A percentile compares a stretch with the other conserved stretches of the same genome.
phyloP scores from a whole-genome alignment of 1,140 invertebrate genomes.

The Apis laboriosa region DNA sequence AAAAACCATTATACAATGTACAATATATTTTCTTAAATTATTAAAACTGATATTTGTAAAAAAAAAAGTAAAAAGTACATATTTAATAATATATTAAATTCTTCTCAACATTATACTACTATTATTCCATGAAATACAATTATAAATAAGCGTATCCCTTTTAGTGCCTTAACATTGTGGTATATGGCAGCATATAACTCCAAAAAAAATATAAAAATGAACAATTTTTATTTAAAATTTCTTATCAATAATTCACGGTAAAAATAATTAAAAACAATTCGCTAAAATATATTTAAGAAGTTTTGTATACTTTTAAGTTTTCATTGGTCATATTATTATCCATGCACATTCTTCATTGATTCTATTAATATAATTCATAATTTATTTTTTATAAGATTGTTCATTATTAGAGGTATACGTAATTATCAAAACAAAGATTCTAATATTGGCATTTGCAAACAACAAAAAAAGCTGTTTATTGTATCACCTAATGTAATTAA shows the following conservation, averaged over 20 bases:
- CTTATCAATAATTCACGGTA: slow-evolving; percentile 29
- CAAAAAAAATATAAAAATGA: slow-evolving; percentile 11
- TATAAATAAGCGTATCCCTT: slow-evolving; percentile 38
- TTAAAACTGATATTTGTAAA: slow-evolving; percentile 28
- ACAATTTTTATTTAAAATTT: slow-evolving; percentile 43
- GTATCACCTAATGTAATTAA: slow-evolving; percentile 80
- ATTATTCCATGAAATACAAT: slow-evolving; percentile 32
- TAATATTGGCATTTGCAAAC: slow-evolving; percentile 76
- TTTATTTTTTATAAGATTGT: slow-evolving; percentile 26
- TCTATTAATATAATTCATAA: slow-evolving; percentile 32
- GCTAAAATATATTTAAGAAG: slow-evolving; percentile 17
- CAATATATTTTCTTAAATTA: slow-evolving; percentile 32
- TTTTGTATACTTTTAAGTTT: slow-evolving; percentile 13
- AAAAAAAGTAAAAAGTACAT: slow-evolving; percentile 25
- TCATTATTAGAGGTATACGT: slow-evolving; percentile 29
- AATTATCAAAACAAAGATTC: slow-evolving; percentile 51
- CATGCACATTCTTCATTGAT: slow-evolving; percentile 17
- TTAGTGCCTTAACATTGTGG: slow-evolving; percentile 36
- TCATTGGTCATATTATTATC: slow-evolving; percentile 14
- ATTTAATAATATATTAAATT: slow-evolving; percentile 37
- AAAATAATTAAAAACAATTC: slow-evolving; percentile 38
- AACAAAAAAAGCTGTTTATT: slow-evolving; percentile 81
- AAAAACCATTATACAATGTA: slow-evolving; percentile 15
- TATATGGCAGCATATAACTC: slow-evolving; percentile 18
- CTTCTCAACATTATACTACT: slow-evolving; percentile 21